These are phyloP conservation scores for Drosophila kepulauana DNA, from an alignment of 1,140 invertebrate genomes.

Conservation along the genomic window DNA sequence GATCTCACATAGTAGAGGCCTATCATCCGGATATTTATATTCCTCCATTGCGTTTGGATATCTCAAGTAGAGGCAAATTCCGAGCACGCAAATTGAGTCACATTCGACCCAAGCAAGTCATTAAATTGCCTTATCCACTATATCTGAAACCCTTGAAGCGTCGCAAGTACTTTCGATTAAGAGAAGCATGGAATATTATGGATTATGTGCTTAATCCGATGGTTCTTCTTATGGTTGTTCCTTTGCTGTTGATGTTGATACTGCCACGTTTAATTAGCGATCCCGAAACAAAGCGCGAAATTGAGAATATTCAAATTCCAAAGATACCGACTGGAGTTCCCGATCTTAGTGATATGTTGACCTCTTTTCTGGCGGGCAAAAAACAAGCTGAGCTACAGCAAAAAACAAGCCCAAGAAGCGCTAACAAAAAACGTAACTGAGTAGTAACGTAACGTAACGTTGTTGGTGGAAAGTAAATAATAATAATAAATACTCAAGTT, in stretches of 20 bases:
- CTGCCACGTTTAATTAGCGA: slow-evolving; percentile 98
- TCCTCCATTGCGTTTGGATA: slow-evolving; percentile 95
- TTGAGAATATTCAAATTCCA: slow-evolving; percentile 90
- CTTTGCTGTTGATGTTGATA: slow-evolving; percentile 95
- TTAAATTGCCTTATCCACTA: slow-evolving; percentile 95
- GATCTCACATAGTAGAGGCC: slow-evolving; percentile 97
- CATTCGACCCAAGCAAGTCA: slow-evolving; percentile 93
- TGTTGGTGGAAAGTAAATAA: too few relatives aligned
- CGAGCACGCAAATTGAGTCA: slow-evolving; percentile 97
- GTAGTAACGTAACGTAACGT: too few relatives aligned
- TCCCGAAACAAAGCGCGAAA: slow-evolving; percentile 96
- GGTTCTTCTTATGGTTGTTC: slow-evolving; percentile 98
- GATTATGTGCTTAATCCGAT: slow-evolving; percentile 98
- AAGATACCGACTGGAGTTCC: slow-evolving; percentile 88
- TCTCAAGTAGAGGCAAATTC: slow-evolving; percentile 97
- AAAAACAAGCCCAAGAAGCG: slow-evolving; percentile 37
- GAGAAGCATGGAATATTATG: slow-evolving; percentile 95
- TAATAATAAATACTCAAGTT: too few relatives aligned
- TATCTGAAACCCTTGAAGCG: slow-evolving; percentile 92
- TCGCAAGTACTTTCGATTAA: slow-evolving; percentile 94
- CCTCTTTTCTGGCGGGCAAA: slow-evolving; percentile 90
- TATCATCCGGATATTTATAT: slow-evolving; percentile 95
- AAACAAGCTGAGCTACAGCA: background rate
- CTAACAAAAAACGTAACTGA: background rate
- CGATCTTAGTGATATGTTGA: slow-evolving; percentile 95